Base-by-base conservation (phyloP, 2,113 vertebrate genomes). In the Empidonax alnorum region DNA sequence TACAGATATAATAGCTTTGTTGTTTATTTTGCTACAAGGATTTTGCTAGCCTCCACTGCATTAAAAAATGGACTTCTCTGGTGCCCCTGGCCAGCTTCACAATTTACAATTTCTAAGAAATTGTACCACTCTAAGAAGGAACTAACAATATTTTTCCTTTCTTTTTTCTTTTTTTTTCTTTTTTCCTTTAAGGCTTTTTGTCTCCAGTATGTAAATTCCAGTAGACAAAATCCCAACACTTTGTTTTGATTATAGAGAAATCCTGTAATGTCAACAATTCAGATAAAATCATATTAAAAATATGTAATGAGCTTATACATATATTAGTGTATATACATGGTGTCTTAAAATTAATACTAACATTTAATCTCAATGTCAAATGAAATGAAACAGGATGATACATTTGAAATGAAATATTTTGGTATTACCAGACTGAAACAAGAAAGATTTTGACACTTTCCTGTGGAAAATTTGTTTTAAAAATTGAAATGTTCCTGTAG, bases 401-500 rank as follows among this genome's bases (percentile, higher is more conserved):
- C 23, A 73, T 83, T 56, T 86, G 50, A 81, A 89, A 84, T 74
- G 8, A 93, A 95, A 71, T 84, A 39, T 90, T 93, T 94, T 95
- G 90, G 72, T 88, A 84, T 55, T 83, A 90, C 86, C 61, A 92
- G 44, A 92, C 81, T 63, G 55, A 94, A 95, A 89, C 42, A 84
- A 82, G 82, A 79, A 93, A 72, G 33, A 77, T 93, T 95, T 93
- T 96, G 83, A 96, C 88, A 93, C 18, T 88, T 86, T 74, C 30
- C 13, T 52, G 16, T 46, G 27, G 59, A 93, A 88, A 77, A 74
- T 9, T 58, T 80, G n/a, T 84, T 80, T 42, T 44, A 44, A 80
- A 35, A 94, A 73, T 39, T 50, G 25, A 71, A 84, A 39, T 50
- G 33, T 47, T 93, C 31, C 11, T 44, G 18, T 88, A 71, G 47